Conservation (phyloP, 30 jellyfish, hydroid and myxozoan species). For the Cassiopea andromeda region DNA sequence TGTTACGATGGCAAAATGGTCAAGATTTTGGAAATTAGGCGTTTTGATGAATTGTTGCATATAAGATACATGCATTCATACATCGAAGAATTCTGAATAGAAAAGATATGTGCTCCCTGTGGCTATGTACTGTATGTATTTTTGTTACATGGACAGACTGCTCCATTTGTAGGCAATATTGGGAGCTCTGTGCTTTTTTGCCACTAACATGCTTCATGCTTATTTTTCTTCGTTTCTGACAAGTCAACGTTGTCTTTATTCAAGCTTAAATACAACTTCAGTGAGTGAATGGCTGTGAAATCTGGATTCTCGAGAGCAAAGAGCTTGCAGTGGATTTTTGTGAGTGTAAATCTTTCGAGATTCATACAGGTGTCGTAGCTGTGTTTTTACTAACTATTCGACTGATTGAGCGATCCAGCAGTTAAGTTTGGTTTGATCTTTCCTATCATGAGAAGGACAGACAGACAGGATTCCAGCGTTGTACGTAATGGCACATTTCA, state of each 20-base stretch:
- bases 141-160: not conserved
- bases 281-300: conserved; percentile 39
- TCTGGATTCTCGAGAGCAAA: not conserved
- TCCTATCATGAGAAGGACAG: too few species aligned
- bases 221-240: not conserved
- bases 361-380: not conserved
- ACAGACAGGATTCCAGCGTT: too few species aligned
- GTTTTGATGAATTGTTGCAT: too few species aligned
- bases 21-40: too few species aligned
- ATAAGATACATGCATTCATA: too few species aligned
- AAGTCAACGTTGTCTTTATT: not conserved
- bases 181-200: not conserved
- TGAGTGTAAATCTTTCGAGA: not conserved
- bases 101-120: too few species aligned
- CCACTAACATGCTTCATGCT: not conserved
- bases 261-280: conserved; percentile 40
- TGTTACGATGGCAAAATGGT: too few species aligned
- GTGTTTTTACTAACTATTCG: not conserved
- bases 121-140: too few species aligned
- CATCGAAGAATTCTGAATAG: too few species aligned
- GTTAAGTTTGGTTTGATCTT: too few species aligned
- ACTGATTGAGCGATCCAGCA: not conserved
- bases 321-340: not conserved
- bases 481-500: too few species aligned
- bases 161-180: not conserved